These are phyloP conservation scores for Morelia viridis DNA, from an alignment of 2,797 vertebrate genomes.

Conservation along the genomic window DNA sequence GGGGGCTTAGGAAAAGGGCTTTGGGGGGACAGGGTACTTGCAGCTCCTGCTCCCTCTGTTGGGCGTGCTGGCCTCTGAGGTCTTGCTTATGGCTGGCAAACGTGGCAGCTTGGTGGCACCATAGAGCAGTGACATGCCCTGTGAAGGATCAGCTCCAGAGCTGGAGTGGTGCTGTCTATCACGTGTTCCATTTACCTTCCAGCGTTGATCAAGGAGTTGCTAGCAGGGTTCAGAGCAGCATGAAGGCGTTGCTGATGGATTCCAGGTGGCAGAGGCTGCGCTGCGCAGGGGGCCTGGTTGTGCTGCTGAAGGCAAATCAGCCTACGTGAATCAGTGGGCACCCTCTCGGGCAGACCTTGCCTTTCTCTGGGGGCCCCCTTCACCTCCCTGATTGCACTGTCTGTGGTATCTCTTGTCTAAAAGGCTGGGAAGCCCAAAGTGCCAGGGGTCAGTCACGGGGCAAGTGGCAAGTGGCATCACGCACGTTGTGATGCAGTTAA, in stretches of 20 bases:
- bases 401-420: not conserved
- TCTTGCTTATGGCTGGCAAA: not conserved
- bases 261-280: not conserved
- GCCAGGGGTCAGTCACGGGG: not conserved
- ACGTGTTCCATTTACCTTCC: not conserved
- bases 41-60: not conserved
- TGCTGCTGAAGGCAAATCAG: not conserved
- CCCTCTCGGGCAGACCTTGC: not conserved
- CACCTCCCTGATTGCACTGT: not conserved
- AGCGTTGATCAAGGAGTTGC: too few species aligned
- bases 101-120: not conserved
- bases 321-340: rapidly evolving
- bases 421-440: not conserved
- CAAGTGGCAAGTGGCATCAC: not conserved
- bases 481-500: not conserved
- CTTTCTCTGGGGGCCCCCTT: not conserved
- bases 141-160: not conserved
- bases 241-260: too few species aligned
- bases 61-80: too few species aligned
- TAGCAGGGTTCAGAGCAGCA: not conserved
- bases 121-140: not conserved
- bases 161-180: not conserved
- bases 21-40: too few species aligned
- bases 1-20: not conserved
- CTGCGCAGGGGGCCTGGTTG: not conserved